These are phyloP conservation scores for Steatornis caripensis DNA, from an alignment of 2,113 vertebrate species.

Conservation along the genomic window DNA sequence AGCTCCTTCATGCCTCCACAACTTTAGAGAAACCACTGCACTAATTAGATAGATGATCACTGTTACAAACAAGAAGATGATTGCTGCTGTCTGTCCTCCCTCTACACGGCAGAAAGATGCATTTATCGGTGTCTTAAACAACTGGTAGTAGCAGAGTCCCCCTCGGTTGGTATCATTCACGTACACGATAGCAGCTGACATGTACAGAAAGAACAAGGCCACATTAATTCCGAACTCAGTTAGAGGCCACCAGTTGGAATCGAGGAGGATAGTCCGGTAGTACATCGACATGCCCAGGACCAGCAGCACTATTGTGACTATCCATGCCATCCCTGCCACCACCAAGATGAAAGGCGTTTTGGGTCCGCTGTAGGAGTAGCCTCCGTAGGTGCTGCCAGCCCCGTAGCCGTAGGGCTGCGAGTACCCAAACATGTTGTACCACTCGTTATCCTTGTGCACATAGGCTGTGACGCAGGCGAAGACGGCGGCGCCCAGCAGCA, in stretches of 20 bases:
- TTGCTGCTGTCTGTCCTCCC: conserved; percentile 88
- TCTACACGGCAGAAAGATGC: conserved; percentile 87
- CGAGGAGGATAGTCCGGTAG: conserved; percentile 90
- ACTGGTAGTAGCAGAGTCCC: conserved; percentile 83
- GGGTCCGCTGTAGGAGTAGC: conserved; percentile 82
- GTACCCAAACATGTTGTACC: conserved; percentile 92
- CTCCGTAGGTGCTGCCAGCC: conserved; percentile 69
- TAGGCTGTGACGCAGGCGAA: conserved; percentile 95
- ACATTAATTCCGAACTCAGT: conserved; percentile 89
- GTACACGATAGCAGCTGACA: conserved; percentile 84
- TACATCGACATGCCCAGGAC: conserved; percentile 93
- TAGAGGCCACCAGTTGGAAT: conserved; percentile 93
- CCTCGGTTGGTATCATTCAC: conserved; percentile 88
- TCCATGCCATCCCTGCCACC: conserved; percentile 84
- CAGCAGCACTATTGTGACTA: conserved; percentile 84
- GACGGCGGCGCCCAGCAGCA: conserved; percentile 87
- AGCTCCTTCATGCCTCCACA: conserved; percentile 90
- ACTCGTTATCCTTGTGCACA: conserved; percentile 94
- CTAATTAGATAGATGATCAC: conserved; percentile 86
- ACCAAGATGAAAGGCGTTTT: conserved; percentile 90
- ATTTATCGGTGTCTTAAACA: conserved; percentile 85
- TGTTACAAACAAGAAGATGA: conserved; percentile 87
- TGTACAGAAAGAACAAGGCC: conserved; percentile 81
- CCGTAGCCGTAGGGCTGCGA: conserved; percentile 76
- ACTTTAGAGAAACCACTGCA: conserved; percentile 81